These are phyloP conservation scores for Lethrus apterus DNA, from an alignment of 1,140 invertebrate species.

Conservation along the genomic window DNA sequence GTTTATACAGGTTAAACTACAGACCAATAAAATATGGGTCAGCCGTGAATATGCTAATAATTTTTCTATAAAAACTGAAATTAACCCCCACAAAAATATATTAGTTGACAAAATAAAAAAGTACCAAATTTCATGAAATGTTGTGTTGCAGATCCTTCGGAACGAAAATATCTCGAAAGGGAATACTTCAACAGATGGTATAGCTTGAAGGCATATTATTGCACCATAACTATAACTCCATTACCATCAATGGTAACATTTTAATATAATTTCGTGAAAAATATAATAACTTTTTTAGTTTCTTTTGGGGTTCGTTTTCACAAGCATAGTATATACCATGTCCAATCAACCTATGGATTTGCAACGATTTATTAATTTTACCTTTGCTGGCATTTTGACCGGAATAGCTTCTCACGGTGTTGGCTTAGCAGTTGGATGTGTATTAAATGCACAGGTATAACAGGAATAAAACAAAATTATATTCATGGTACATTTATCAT, in stretches of 20 bases:
- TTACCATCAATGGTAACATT: slow-evolving; percentile 59
- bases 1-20: no score
- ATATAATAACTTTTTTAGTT: no score
- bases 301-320: slow-evolving; percentile 27
- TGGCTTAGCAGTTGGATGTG: slow-evolving; percentile 57
- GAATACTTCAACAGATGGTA: slow-evolving; percentile 96
- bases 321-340: slow-evolving; percentile 35
- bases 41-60: no score
- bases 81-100: no score
- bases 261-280: not conserved
- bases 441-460: slow-evolving; percentile 60
- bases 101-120: no score
- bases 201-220: slow-evolving; percentile 80
- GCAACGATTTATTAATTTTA: slow-evolving; percentile 36
- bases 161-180: slow-evolving; percentile 75
- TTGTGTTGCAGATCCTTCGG: slow-evolving; percentile 89
- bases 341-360: slow-evolving; percentile 40
- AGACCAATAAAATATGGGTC: no score
- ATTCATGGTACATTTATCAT: no score
- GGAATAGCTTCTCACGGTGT: slow-evolving; percentile 63
- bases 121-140: no score
- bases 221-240: slow-evolving; percentile 67
- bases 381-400: slow-evolving; percentile 45
- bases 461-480: not conserved
- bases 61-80: no score